Evolutionary conservation across 2,113 vertebrate species (phyloP).

Genomic region (Campylomormyrus tamandua): DNA sequence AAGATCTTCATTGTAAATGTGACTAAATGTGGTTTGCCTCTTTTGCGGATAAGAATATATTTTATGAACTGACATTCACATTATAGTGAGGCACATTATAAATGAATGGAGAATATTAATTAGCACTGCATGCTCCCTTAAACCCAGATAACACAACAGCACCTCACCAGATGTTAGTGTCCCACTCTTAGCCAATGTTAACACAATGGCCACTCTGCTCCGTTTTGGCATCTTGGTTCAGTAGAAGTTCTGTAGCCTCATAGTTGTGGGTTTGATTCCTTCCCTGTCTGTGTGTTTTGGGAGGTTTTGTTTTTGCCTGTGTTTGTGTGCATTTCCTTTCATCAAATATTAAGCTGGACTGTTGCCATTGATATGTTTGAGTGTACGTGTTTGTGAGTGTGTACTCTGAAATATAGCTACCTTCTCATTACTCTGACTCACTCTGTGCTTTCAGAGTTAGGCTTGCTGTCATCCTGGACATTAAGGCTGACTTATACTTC

Average conservation of each 20-base stretch:
- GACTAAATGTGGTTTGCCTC: background rate
- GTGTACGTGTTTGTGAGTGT: background rate
- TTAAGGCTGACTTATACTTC: background rate
- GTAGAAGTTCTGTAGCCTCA: background rate
- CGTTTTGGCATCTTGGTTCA: background rate
- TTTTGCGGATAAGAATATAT: background rate
- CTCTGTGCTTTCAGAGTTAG: background rate
- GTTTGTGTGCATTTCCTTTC: background rate
- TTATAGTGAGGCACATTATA: background rate
- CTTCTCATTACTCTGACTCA: background rate
- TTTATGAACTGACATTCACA: background rate
- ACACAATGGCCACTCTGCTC: background rate
- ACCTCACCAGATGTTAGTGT: background rate
- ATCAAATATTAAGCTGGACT: background rate
- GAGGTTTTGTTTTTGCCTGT: conserved; percentile 11
- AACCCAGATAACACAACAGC: background rate
- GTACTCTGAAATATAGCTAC: background rate
- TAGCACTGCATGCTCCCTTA: background rate
- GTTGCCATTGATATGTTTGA: background rate
- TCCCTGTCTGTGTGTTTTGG: conserved; percentile 59
- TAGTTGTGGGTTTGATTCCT: conserved; percentile 47
- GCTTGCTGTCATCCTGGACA: background rate
- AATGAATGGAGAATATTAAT: background rate
- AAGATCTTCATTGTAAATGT: background rate
- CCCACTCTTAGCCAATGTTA: background rate